Evolutionary conservation across 2,113 vertebrate species (phyloP), one percentile per base, ranked within the genome.

Genomic region (Parotia lawesii): DNA sequence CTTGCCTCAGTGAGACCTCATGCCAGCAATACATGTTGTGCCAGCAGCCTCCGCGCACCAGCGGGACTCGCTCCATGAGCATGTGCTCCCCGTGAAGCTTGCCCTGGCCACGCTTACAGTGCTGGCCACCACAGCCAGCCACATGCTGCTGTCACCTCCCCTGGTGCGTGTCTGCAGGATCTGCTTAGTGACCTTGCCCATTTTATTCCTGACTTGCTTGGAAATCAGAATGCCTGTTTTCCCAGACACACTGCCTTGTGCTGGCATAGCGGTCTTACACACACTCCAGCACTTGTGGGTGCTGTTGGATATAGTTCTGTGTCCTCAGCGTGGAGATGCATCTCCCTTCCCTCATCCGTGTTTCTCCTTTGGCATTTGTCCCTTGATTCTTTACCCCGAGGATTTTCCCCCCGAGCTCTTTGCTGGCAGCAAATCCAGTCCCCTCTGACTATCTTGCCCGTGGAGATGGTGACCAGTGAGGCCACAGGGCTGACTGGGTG

Each of bases 251-350:
- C 42, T 51, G 80, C 42, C 72, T 58, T 62, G 51, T 77, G 69
- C 87, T 87, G 73, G 33, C 76, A n/a, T 4, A 58, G 54, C 5
- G 2, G 28, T n/a, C 9, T 76, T 37, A 38, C 27, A 28, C n/a
- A 51, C n/a, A 80, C 27, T 40, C 33, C 18, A 25, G 61, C 61
- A 28, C 61, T 62, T n/a, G 66, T 58, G 70, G 61, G 25, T 87
- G 22, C 70, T 78, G 35, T 33, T 86, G 73, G 57, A 61, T 53
- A 25, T 2, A 37, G 16, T 38, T 75, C 9, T 8, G 27, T 65
- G 50, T 69, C 58, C 9, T 65, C 57, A 54, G 4, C 0, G 0
- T 13, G 27, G 29, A 77, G 37, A 29, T 19, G 8, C 35, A 17
- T 42, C 15, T 77, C 18, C 47, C 28, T 67, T 80, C 29, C 62